Evolutionary conservation across 2,888 invertebrate genomes (phyloP).

Genomic region (Acleris laterana): DNA sequence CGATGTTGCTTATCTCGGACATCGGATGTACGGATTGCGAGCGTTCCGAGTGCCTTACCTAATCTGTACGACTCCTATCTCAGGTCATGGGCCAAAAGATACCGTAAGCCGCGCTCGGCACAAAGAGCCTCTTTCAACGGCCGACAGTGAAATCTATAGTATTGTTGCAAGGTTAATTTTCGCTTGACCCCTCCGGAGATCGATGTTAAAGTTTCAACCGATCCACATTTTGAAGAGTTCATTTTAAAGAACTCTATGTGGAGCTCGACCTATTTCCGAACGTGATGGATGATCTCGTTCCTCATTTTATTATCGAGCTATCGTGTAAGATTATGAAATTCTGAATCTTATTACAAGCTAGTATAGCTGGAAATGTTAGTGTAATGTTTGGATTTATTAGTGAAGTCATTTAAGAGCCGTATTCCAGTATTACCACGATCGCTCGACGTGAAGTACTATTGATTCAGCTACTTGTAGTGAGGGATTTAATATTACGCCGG

Average conservation of each 20-base stretch:
- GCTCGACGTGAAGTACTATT: slow-evolving; percentile 15
- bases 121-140: slow-evolving; percentile 38
- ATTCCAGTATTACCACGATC: slow-evolving; percentile 20
- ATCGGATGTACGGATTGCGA: slow-evolving; percentile 59
- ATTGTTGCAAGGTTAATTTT: slow-evolving; percentile 55
- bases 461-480: slow-evolving; percentile 29
- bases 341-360: slow-evolving; percentile 27
- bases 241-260: slow-evolving; percentile 57
- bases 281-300: slow-evolving; percentile 65
- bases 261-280: slow-evolving; percentile 64
- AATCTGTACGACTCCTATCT: slow-evolving; percentile 69
- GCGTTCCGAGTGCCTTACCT: slow-evolving; percentile 53
- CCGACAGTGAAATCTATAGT: slow-evolving; percentile 50
- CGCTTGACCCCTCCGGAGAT: slow-evolving; percentile 41
- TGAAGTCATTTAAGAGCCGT: slow-evolving; percentile 20
- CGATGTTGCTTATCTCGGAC: slow-evolving; percentile 60
- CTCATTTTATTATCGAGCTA: slow-evolving; percentile 52
- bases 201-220: slow-evolving; percentile 47
- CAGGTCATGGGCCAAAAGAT: slow-evolving; percentile 73
- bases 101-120: slow-evolving; percentile 60
- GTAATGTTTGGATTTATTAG: slow-evolving; percentile 24
- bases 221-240: slow-evolving; percentile 51
- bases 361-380: slow-evolving; percentile 10
- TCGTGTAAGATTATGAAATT: slow-evolving; percentile 33
- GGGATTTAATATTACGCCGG: slow-evolving; percentile 48